phyloP scores from a whole-genome alignment of 2,113 vertebrate genomes.

The Argyrosomus japonicus region DNA sequence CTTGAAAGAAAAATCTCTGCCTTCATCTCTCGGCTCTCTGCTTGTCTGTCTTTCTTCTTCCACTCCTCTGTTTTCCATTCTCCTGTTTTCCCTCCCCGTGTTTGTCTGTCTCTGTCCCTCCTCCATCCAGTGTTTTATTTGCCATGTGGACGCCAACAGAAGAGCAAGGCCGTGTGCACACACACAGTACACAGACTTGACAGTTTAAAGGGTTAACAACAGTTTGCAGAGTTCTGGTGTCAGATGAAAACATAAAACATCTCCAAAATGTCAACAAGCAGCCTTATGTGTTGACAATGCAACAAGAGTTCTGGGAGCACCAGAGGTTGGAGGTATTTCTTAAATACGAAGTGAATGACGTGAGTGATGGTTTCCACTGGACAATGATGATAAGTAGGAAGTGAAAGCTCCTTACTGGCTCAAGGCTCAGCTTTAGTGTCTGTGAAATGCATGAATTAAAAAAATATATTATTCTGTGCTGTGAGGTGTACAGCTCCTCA shows the following conservation, averaged over 20 bases:
- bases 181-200: constrained; percentile 59
- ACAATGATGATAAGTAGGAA: not conserved
- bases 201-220: not conserved
- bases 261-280: not conserved
- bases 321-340: too few species aligned
- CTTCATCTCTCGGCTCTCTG: constrained; percentile 49
- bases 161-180: constrained; percentile 43
- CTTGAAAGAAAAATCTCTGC: constrained; percentile 61
- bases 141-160: constrained; percentile 1
- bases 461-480: too few species aligned
- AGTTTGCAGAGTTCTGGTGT: not conserved
- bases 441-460: not conserved
- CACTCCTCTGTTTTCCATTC: constrained; percentile 8
- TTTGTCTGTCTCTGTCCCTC: constrained; percentile 84
- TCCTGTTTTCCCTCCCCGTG: constrained; percentile 64
- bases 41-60: constrained; percentile 34
- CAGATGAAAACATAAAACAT: not conserved
- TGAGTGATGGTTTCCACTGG: not conserved
- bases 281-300: not conserved
- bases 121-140: constrained; percentile 64
- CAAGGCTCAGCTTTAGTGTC: not conserved
- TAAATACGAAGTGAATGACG: too few species aligned
- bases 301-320: not conserved
- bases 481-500: too few species aligned
- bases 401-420: not conserved